phyloP scores from a whole-genome alignment of 2,888 invertebrate genomes.

The Sialis lutaria region DNA sequence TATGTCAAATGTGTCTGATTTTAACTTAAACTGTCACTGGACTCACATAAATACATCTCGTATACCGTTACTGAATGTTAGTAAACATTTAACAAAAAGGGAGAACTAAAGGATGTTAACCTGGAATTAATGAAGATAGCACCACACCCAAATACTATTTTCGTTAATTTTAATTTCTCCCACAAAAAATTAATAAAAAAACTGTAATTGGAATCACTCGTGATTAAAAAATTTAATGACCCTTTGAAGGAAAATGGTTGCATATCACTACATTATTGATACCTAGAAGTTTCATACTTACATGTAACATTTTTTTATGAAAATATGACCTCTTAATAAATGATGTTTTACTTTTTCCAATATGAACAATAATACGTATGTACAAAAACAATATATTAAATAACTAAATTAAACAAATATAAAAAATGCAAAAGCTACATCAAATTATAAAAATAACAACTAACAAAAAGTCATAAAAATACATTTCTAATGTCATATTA shows the following conservation, averaged over 20 bases:
- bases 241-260: not conserved
- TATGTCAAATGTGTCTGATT: too few species aligned
- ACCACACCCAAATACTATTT: too few species aligned
- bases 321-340: not conserved
- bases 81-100: too few species aligned
- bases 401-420: conserved; percentile 7
- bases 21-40: too few species aligned
- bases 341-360: too few species aligned
- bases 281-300: too few species aligned
- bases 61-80: too few species aligned
- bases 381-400: conserved; percentile 2
- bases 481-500: conserved; percentile 16
- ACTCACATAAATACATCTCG: too few species aligned
- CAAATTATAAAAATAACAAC: conserved; percentile 4
- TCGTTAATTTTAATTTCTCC: not conserved
- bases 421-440: not conserved
- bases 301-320: conserved; percentile 4
- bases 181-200: too few species aligned
- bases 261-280: not conserved
- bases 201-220: not conserved
- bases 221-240: not conserved
- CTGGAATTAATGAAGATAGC: too few species aligned
- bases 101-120: too few species aligned
- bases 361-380: not conserved
- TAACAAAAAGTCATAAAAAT: conserved; percentile 9